phyloP scores from a whole-genome alignment of 2,113 vertebrate species.

The Dendropsophus ebraccatus region DNA sequence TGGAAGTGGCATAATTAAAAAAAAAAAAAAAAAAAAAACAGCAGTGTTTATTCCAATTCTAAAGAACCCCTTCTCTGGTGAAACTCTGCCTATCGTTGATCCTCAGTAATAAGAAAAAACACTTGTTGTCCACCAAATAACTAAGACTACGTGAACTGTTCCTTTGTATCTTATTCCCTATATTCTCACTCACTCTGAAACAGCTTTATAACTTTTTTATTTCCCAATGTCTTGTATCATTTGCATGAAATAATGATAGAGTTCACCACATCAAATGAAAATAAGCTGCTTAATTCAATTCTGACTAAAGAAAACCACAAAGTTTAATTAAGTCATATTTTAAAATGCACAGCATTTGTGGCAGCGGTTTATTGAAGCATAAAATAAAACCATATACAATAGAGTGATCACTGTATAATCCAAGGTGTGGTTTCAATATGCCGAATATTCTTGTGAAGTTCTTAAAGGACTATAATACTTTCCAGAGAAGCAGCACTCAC shows the following conservation, averaged over 20 bases:
- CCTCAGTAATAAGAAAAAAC: too few relatives aligned
- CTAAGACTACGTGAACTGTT: too few relatives aligned
- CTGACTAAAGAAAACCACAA: not conserved
- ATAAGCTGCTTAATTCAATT: constrained; percentile 3
- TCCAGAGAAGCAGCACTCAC: too few relatives aligned
- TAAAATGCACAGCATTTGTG: not conserved
- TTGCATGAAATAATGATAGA: constrained; percentile 18
- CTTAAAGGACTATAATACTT: too few relatives aligned
- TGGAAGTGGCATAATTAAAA: too few relatives aligned
- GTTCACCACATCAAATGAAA: constrained; percentile 3
- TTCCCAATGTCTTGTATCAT: not conserved
- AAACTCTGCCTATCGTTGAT: too few relatives aligned
- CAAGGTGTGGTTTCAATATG: constrained; percentile 32
- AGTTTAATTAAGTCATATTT: constrained; percentile 4
- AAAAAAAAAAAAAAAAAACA: too few relatives aligned
- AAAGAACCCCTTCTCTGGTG: too few relatives aligned
- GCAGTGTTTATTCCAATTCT: too few relatives aligned
- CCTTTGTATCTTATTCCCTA: too few relatives aligned
- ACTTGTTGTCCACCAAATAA: too few relatives aligned
- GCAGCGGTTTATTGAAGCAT: constrained; percentile 17
- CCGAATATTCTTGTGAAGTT: not conserved
- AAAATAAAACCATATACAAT: constrained; percentile 33
- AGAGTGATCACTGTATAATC: constrained; percentile 29
- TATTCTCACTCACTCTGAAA: not conserved
- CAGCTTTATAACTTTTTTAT: not conserved